phyloP scores from a whole-genome alignment of 2,888 invertebrate species.

The Idaea biselata region DNA sequence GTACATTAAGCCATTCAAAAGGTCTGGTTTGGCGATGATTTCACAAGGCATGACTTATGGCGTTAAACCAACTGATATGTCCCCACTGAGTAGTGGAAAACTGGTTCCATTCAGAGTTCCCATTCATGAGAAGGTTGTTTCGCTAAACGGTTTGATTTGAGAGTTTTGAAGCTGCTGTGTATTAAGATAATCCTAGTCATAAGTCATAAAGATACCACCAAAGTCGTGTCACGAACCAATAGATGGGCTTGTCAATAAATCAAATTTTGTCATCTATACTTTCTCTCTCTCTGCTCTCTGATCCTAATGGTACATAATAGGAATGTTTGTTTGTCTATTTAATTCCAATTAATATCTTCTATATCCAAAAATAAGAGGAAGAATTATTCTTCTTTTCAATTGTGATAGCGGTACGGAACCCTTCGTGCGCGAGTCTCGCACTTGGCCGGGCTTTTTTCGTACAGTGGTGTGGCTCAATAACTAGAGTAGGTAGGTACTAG shows the following conservation, averaged over 20 bases:
- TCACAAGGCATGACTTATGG: constrained; percentile 59
- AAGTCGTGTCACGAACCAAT: background rate
- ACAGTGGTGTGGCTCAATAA: no score
- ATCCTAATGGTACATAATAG: no score
- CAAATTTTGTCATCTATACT: background rate
- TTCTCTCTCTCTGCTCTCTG: no score
- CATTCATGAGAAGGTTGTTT: constrained; percentile 32
- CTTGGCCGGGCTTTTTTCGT: no score
- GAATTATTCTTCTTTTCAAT: no score
- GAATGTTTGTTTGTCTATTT: no score
- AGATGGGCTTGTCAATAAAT: background rate
- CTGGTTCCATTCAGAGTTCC: constrained; percentile 56
- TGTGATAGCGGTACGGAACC: no score
- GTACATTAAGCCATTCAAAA: constrained; percentile 15
- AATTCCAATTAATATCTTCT: no score
- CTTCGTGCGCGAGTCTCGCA: no score
- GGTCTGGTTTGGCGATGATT: constrained; percentile 35
- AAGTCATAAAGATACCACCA: background rate
- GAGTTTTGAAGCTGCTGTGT: background rate
- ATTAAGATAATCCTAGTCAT: background rate
- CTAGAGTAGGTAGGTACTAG: no score
- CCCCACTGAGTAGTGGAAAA: constrained; percentile 51
- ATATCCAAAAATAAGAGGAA: no score
- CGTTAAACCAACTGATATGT: constrained; percentile 59
- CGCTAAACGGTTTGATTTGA: constrained; percentile 1